Conservation (phyloP, 2,113 vertebrate species). For the Rafetus swinhoei region DNA sequence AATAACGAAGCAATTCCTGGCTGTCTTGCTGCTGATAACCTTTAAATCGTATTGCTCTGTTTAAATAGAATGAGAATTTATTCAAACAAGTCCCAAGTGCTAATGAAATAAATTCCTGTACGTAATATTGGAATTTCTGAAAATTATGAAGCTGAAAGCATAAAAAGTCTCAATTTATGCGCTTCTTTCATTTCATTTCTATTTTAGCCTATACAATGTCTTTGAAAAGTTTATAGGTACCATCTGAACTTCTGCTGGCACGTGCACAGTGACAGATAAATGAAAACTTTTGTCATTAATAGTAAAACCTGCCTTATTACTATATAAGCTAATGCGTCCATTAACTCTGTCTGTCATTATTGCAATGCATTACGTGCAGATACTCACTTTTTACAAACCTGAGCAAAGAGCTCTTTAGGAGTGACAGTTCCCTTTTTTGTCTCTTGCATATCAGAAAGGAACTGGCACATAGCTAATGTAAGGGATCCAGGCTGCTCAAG, state of each 20-base stretch:
- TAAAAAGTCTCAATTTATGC: neutral
- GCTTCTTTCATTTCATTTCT: neutral
- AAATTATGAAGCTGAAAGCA: neutral
- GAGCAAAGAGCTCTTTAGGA: slow-evolving; percentile 92
- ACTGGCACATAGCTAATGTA: slow-evolving; percentile 91
- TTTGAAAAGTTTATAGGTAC: neutral
- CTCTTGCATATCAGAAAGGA: slow-evolving; percentile 92
- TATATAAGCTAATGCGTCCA: neutral
- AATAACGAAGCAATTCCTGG: slow-evolving; percentile 95
- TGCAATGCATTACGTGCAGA: slow-evolving; percentile 20
- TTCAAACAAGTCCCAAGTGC: neutral
- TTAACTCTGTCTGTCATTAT: neutral
- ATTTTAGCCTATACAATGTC: neutral
- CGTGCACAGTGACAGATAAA: neutral
- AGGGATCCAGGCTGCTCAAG: slow-evolving; percentile 89
- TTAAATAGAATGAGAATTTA: neutral
- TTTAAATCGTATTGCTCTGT: slow-evolving; percentile 93
- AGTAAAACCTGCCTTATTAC: neutral
- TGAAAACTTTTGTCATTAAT: neutral
- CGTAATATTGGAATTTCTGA: neutral
- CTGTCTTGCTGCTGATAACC: slow-evolving; percentile 99
- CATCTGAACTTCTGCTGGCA: neutral
- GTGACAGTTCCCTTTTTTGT: slow-evolving; percentile 88
- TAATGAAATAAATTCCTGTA: neutral
- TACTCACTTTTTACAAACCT: slow-evolving; percentile 99